phyloP scores from a whole-genome alignment of 2,113 vertebrate genomes.

The Rhinopomastus cyanomelas region DNA sequence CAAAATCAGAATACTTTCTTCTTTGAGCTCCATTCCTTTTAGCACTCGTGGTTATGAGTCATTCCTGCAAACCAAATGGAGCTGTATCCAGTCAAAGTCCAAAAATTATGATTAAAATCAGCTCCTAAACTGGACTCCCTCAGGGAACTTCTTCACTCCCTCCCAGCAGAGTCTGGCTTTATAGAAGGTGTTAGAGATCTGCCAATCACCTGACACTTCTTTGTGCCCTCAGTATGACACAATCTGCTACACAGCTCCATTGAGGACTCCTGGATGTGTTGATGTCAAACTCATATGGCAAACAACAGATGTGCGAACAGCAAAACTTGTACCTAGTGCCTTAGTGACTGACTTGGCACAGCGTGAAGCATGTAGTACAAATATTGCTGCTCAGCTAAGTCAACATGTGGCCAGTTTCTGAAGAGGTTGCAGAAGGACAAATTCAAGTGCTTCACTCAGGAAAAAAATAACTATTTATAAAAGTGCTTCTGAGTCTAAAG shows the following conservation, averaged over 20 bases:
- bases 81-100: not conserved
- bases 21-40: not conserved
- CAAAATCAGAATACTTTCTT: not conserved
- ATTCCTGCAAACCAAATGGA: not conserved
- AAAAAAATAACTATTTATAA: not conserved
- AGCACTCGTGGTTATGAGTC: not conserved
- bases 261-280: not conserved
- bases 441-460: not conserved
- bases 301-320: conserved; percentile 43
- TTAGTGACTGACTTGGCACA: conserved; percentile 42
- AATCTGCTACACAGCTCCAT: not conserved
- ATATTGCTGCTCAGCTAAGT: conserved; percentile 11
- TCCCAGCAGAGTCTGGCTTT: not conserved
- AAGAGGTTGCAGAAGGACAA: not conserved
- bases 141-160: not conserved
- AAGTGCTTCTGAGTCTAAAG: not conserved
- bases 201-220: not conserved
- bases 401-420: not conserved
- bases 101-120: not conserved
- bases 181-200: not conserved
- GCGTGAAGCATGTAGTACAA: conserved; percentile 37
- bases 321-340: conserved; percentile 10
- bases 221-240: not conserved
- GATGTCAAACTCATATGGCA: not conserved
- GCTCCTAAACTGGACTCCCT: not conserved